Conservation (phyloP, 2,888 invertebrate species). For the Coleophora deauratella region DNA sequence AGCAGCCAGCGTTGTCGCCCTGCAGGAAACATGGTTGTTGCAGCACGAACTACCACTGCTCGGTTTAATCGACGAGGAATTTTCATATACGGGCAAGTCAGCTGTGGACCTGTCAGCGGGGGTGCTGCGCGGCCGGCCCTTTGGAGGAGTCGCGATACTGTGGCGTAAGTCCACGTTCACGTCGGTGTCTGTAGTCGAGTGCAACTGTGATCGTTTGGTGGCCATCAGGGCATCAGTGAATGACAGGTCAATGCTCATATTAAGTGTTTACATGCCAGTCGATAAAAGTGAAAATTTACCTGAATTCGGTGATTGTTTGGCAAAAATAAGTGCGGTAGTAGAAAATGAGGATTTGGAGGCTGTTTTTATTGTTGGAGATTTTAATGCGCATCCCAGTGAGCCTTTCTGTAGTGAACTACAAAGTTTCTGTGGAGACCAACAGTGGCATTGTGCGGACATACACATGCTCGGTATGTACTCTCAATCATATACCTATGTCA, state of each 20-base stretch:
- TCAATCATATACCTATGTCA: too few species aligned
- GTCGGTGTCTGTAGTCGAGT: background rate
- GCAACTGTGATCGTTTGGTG: background rate
- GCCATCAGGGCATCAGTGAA: background rate
- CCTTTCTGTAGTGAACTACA: too few species aligned
- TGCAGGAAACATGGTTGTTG: conserved; percentile 21
- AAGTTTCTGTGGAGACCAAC: too few species aligned
- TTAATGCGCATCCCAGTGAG: too few species aligned
- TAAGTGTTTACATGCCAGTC: conserved; percentile 2
- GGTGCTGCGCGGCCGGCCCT: conserved; percentile 8
- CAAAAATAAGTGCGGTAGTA: background rate
- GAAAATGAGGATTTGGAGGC: background rate
- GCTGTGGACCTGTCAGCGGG: conserved; percentile 9
- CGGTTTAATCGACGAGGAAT: background rate
- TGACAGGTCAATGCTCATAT: background rate
- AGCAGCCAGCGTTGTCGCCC: conserved; percentile 13
- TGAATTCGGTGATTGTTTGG: conserved; percentile 1
- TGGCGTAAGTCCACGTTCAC: conserved; percentile 5
- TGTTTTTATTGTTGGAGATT: background rate
- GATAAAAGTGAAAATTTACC: background rate
- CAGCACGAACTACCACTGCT: conserved; percentile 15
- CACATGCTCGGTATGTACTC: too few species aligned
- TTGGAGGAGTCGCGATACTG: conserved; percentile 12
- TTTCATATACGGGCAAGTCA: conserved; percentile 2
- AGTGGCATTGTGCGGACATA: too few species aligned